Evolutionary conservation across 2,888 invertebrate species (phyloP), one percentile per base, ranked within the genome.

Genomic region (Leptinotarsa haldemani): DNA sequence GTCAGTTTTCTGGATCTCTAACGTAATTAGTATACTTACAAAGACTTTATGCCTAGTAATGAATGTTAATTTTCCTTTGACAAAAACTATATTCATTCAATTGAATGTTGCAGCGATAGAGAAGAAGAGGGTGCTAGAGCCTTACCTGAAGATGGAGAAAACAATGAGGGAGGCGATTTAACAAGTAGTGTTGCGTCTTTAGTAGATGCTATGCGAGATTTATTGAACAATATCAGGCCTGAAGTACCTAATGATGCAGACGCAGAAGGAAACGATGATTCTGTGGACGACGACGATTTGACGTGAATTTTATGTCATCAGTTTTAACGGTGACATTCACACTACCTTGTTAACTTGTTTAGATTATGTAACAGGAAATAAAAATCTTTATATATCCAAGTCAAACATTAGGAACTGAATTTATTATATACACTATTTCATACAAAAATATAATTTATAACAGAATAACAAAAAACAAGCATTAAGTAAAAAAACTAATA

Each of bases 181-280:
- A 88, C 92, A 48, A 89, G 91, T 73, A 93, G 93, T 72, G 90
- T 94, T 3, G 92, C 90, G 9, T 90, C 91, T 1, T 88, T 94
- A 73, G 89, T 94, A 78, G 93, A 93, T 81, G 93, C 93, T 13
- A 93, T 94, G 92, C 87, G 94, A 58, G 92, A 94, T 81, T 89
- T 94, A 72, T 86, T 94, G 53, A 90, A 91, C 73, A 93, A 92
- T 83, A 91, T 93, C 73, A 89, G 91, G 68, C 90, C 90, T 2
- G 91, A 91, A 80, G 88, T 89, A 63, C 90, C 90, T 63, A 89
- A 89, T 75, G 89, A 89, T 78, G 89, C 87, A 0, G 88, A 88
- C 75, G 88, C 86, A 7, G 89, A 89, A 78, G 88, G 88, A 75
- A 89, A 89, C 77, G 89, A 89, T 76, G 89, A 89, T 80, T 88